phyloP scores from a whole-genome alignment of 2,797 vertebrate genomes.

The Delichon dasypus region DNA sequence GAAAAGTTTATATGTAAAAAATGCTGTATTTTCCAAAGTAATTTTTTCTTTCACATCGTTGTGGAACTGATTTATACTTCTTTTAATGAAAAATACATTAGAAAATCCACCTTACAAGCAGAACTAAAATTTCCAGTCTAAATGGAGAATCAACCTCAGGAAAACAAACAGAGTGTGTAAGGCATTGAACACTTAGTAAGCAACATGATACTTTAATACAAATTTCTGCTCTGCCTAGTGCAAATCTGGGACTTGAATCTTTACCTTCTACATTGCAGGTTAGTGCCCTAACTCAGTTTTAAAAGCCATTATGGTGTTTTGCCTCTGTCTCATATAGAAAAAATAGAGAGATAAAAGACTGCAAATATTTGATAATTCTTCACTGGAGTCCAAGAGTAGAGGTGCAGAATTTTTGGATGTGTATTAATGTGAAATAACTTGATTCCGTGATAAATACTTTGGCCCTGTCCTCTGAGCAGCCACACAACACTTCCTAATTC shows the following conservation, averaged over 20 bases:
- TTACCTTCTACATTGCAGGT: background rate
- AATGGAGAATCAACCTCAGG: background rate
- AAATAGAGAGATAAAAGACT: background rate
- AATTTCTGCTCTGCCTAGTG: background rate
- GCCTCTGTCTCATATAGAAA: background rate
- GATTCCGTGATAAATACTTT: background rate
- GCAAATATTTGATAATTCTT: background rate
- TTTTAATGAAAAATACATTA: background rate
- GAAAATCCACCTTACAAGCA: background rate
- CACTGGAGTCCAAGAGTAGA: accelerated
- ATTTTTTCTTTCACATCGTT: background rate
- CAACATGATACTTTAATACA: background rate
- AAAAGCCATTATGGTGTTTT: background rate
- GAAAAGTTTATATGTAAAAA: background rate
- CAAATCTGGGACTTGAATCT: background rate
- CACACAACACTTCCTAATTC: background rate
- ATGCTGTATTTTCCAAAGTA: background rate
- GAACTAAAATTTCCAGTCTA: background rate
- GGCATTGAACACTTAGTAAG: background rate
- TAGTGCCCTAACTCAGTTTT: background rate
- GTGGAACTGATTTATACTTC: background rate
- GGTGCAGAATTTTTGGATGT: background rate
- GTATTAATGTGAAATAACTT: background rate
- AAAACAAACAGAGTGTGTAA: background rate
- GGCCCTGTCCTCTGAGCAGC: background rate